Evolutionary conservation across 2,113 vertebrate genomes (phyloP), one percentile per base, ranked within the genome.

Genomic region (Vidua macroura): DNA sequence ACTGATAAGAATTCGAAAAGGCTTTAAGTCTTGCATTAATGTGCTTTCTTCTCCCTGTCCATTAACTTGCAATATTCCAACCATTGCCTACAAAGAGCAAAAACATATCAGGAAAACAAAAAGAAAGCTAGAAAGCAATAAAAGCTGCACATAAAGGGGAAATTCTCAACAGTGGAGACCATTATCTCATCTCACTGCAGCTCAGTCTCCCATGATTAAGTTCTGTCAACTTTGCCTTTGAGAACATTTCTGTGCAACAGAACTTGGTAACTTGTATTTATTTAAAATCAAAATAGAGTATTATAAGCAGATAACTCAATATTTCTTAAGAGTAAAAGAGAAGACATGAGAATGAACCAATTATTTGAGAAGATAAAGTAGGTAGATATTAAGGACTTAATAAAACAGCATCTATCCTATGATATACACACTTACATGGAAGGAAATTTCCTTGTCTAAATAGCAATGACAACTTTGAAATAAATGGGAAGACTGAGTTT

Each of bases 1-100:
- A 96, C 99, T 99, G 97, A 99, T 99, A 88, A 99, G 98, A 98
- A 99, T 99, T 80, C 99, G 98, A 94, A 99, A 99, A 31, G 99
- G 99, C 97, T 99, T 99, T 74, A 99, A 98, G 96, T 99, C 99
- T 51, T 99, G 99, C 98, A 98, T 99, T 92, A 99, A 97, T 9
- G 98, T 97, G 85, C 98, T 99, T 95, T 99, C 99, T 96, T 99
- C 98, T 93, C 98, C 98, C 31, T 98, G 98, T 73, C 98, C 99
- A 93, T 99, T 99, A 56, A 99, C 98, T 97, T 99, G 99, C 89
- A 99, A 97, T 96, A 99, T 99, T 86, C 99, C 99, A 82, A 99
- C 98, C 99, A 99, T 99, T 58, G 99, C 99, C 99, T 99, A 94
- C 35, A 97, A 92, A 97, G 67, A 91, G 49, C 46, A 90, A 92